Base-by-base conservation (phyloP, 2,113 vertebrate species). In the Triplophysa tibetana region DNA sequence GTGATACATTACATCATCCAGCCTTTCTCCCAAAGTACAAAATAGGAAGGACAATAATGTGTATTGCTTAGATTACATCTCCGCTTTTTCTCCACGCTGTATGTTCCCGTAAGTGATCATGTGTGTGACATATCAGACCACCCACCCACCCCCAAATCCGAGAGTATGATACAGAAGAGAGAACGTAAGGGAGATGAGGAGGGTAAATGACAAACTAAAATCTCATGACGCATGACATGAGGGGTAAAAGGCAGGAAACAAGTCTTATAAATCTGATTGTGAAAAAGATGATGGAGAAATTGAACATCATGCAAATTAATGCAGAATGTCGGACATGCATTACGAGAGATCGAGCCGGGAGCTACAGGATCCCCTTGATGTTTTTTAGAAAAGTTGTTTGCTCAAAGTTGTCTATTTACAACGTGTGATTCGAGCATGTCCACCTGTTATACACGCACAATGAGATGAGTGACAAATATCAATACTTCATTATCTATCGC, bases 41-140 rank as follows among this genome's bases (percentile, higher is more conserved):
- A 94, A 93, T 90, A 94, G 94, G 94, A 94, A 94, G 93, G 92
- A 92, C 92, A 89, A 91, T 90, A 91, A 89, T 94, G 94, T 94
- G 93, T 97, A 97, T 96, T 98, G 97, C 96, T 98, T 95, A 93
- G 80, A 93, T 92, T 88, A 82, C 91, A 94, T 93, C 93, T 93
- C 89, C 91, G 90, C 89, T 87, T 89, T 93, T 79, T 81, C 79
- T 74, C 77, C 70, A 29, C 38, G 29, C 58, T 85, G 69, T 60
- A 75, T 78, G 38, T 68, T 48, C 75, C 69, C 65, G 29, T 75
- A 74, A 56, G 48, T 77, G 66, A 83, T 64, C 33, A n/a, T 73
- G 89, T 86, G 88, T 66, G 79, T 75, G 88, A 78, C 66, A 85
- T 82, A 78, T 91, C 93, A 92, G 89, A 92, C 92, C 93, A 9